Evolutionary conservation across 2,797 vertebrate species (phyloP), one percentile per base, ranked within the genome.

Genomic region (Sternarchorhynchus goeldii): DNA sequence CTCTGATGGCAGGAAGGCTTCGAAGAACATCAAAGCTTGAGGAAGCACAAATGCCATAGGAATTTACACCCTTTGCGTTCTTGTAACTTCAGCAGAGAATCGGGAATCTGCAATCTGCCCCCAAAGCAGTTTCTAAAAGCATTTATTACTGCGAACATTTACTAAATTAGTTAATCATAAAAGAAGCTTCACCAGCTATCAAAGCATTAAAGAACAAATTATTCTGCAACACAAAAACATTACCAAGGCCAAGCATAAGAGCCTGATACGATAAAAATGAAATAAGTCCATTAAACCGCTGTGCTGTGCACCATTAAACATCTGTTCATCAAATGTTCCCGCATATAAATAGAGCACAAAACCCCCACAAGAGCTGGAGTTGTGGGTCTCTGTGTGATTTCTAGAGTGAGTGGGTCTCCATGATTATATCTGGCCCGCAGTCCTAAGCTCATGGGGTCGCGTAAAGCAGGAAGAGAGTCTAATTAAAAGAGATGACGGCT

Each of bases 401-500:
- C 60, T 50, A 39, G 76, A 41, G 20, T 60, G 69, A 76, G 69
- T 57, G 8, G 58, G 79, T 50, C 74, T 69, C 77, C 59, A 2
- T 81, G 70, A 84, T 84, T 79, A 81, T 79, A 84, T 84, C 77
- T 70, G 71, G 56, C 77, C 65, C 17, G 36, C 10, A 16, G 55
- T 45, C 73, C 57, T 66, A 81, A 81, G 59, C 83, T 84, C 41
- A 7, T 55, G 70, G 57, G 77, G 80, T 41, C n/a, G 58, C 64
- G 79, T 81, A 73, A 81, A 84, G 77, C 70, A 66, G 69, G 76
- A 74, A 58, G 80, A 79, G 83, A 55, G 78, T 68, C 80, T 81
- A 77, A 84, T 84, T 81, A 81, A 81, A 84, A 34, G 73, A 81
- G 79, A 84, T 70, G 79, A 84, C 79, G 50, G 76, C 73, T 62